These are phyloP conservation scores for Ianthella basta DNA, from an alignment of 37 sponge, comb jelly and placozoan genomes.

Conservation along the genomic window DNA sequence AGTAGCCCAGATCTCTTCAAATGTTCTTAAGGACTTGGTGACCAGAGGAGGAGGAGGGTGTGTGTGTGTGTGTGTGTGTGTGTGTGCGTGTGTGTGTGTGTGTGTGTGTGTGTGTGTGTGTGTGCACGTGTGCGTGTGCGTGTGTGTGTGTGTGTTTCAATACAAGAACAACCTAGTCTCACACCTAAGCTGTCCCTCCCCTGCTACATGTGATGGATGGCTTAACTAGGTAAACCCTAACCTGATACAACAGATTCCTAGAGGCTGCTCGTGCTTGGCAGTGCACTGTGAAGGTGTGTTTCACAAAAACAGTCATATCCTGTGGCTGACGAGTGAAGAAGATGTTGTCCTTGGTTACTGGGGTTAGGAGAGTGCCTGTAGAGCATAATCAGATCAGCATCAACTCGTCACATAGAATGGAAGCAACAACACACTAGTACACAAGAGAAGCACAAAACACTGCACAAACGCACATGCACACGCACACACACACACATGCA, in stretches of 20 bases:
- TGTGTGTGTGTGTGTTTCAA: conserved; percentile 10
- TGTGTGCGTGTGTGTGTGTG: conserved; percentile 15
- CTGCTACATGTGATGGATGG: background rate
- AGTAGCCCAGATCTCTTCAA: too few species aligned
- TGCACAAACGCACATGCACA: too few species aligned
- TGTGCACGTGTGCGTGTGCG: conserved; percentile 27
- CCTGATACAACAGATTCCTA: too few species aligned
- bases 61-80: background rate
- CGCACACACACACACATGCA: too few species aligned
- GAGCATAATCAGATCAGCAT: too few species aligned
- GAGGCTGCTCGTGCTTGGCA: background rate
- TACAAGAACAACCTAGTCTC: background rate
- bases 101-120: too few species aligned
- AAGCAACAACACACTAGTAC: too few species aligned
- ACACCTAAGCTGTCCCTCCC: background rate
- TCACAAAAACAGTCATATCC: background rate
- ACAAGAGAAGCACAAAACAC: too few species aligned
- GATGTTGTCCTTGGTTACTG: background rate
- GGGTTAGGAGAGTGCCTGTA: background rate
- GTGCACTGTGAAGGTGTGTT: background rate
- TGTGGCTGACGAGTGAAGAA: background rate
- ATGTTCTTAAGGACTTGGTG: too few species aligned
- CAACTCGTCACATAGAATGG: too few species aligned
- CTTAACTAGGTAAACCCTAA: too few species aligned
- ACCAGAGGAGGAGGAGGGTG: too few species aligned